Base-by-base conservation (phyloP, 2,113 vertebrate species). In the Proteles cristata region DNA sequence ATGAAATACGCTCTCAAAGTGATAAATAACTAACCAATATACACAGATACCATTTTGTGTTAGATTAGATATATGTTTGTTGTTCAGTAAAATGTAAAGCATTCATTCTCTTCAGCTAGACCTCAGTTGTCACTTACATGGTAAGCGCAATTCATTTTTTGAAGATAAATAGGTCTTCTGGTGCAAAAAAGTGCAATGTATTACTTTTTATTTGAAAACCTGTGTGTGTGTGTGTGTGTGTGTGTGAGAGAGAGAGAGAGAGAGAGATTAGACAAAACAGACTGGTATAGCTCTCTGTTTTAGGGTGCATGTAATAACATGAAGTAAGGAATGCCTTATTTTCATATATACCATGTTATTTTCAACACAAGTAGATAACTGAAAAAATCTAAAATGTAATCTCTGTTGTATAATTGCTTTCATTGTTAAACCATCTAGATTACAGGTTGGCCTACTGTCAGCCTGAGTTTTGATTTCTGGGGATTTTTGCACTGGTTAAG, bases 51-150 rank as follows among this genome's bases (percentile, higher is more conserved):
- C 25, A 82, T 48, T 93, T 95, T 96, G 9, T 26, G 39, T 21
- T 69, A 82, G 23, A 11, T 77, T 92, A 96, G 26, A 77, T 82
- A 58, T 48, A 45, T 50, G 55, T 95, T 95, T 97, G 66, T 83
- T 61, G 69, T n/a, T 89, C 83, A 69, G 55, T 87, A 71, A 85
- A 88, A 81, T 69, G 21, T 74, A 39, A 92, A 88, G 15, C 83
- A 16, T 28, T 26, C 66, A 80, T 94, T 63, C 61, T 76, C 31
- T 86, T 81, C 88, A 76, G 1, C 16, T 86, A 55, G 15, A 96
- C 95, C 48, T 73, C 33, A 85, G 0, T 63, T 88, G 26, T 25
- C 55, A 69, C 19, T 73, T 87, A 1, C 61, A 19, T 87, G 45
- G 11, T 12, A 84, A 82, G 61, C 28, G 68, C 65, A 79, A 4